These are phyloP conservation scores for Oscheius sp. DNA, from an alignment of 2,888 invertebrate genomes.

Conservation along the genomic window DNA sequence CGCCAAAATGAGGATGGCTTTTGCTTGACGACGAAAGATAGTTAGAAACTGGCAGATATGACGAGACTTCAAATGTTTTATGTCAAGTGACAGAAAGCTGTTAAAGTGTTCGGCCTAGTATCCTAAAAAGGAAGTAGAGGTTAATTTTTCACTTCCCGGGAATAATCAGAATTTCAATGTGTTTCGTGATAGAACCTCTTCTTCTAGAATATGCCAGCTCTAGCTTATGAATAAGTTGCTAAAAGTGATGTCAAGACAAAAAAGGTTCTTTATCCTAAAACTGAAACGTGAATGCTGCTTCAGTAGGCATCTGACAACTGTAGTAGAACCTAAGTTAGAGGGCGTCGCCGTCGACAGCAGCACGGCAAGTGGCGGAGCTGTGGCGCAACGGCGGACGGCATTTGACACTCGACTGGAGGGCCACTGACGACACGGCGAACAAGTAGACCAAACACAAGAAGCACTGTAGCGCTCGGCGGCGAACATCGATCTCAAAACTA, in stretches of 20 bases:
- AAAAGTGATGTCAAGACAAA: no score
- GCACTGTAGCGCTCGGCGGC: slow-evolving; percentile 33
- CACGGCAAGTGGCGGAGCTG: slow-evolving; percentile 30
- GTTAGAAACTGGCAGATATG: slow-evolving; percentile 17
- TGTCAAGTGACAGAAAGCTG: neutral
- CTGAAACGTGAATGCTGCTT: neutral
- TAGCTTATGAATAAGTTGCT: neutral
- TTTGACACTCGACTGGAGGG: slow-evolving; percentile 38
- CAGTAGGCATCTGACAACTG: neutral
- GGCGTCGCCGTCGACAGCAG: slow-evolving; percentile 28
- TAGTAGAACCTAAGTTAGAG: slow-evolving; percentile 1
- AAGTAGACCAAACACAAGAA: slow-evolving; percentile 37
- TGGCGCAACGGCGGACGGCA: slow-evolving; percentile 37
- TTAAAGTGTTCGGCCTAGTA: neutral
- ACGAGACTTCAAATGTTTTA: slow-evolving; percentile 19
- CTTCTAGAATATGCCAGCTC: no score
- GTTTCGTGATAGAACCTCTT: no score
- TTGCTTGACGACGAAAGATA: slow-evolving; percentile 16
- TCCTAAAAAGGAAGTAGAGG: no score
- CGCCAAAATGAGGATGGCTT: neutral
- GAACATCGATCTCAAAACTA: slow-evolving; percentile 35
- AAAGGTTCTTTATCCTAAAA: neutral
- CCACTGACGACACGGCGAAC: slow-evolving; percentile 36
- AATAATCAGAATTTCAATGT: no score
- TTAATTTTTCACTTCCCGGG: no score